Conservation (phyloP, 2,113 vertebrate genomes). For the Willisornis vidua region DNA sequence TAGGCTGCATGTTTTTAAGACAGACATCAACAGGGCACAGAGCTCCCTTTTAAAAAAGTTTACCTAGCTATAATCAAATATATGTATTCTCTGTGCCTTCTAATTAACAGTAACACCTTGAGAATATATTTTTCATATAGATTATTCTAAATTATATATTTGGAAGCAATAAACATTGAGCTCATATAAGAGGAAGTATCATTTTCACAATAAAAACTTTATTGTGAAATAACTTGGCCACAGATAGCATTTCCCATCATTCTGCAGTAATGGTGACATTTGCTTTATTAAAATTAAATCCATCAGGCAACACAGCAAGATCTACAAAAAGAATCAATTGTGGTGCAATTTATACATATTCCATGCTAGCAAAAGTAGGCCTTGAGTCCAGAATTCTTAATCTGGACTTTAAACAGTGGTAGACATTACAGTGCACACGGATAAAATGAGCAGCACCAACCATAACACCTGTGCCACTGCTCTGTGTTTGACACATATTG, state of each 20-base stretch:
- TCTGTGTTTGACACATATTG: not conserved
- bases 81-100: not conserved
- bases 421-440: not conserved
- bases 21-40: not conserved
- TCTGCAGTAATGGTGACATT: not conserved
- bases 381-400: not conserved
- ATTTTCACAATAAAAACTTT: slow-evolving; percentile 27
- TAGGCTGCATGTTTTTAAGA: not conserved
- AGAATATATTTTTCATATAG: not conserved
- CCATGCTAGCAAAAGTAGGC: not conserved
- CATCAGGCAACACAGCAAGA: not conserved
- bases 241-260: slow-evolving; percentile 5
- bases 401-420: not conserved
- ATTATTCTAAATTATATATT: not conserved
- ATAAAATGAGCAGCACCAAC: not conserved
- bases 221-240: not conserved
- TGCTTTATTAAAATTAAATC: not conserved
- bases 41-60: not conserved
- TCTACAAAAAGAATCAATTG: not conserved
- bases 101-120: not conserved
- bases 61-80: not conserved
- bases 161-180: not conserved
- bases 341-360: not conserved
- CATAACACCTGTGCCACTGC: not conserved
- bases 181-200: slow-evolving; percentile 15